These are phyloP conservation scores for Dasyornis broadbenti DNA, from an alignment of 2,113 vertebrate genomes.

Conservation along the genomic window DNA sequence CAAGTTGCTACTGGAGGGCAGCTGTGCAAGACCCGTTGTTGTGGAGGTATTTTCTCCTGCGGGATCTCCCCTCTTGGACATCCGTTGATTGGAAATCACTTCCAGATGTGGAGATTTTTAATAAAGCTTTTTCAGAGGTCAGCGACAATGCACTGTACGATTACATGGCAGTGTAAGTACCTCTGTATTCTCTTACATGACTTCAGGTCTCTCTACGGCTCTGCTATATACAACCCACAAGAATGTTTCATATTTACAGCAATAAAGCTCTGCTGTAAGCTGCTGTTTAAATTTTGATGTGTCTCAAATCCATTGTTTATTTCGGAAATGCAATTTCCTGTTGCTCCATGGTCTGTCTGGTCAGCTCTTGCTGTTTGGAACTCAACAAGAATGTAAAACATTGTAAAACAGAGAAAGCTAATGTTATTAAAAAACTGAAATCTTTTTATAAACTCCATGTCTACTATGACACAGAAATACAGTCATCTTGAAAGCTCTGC, in stretches of 20 bases:
- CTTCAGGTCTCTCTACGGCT: neutral
- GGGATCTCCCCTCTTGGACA: slow-evolving; percentile 84
- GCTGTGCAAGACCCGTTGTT: slow-evolving; percentile 85
- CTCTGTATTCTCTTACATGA: neutral
- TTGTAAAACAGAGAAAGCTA: neutral
- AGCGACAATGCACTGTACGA: slow-evolving; percentile 65
- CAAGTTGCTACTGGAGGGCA: slow-evolving; percentile 83
- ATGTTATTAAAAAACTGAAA: neutral
- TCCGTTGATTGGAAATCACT: slow-evolving; percentile 86
- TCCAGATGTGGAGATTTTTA: slow-evolving; percentile 79
- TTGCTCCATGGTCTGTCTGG: neutral
- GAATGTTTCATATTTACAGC: neutral
- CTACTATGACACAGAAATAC: neutral
- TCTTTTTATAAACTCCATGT: neutral
- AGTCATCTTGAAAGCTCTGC: neutral
- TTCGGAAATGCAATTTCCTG: neutral
- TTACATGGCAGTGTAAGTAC: slow-evolving; percentile 88
- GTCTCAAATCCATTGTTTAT: neutral
- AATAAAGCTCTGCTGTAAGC: neutral
- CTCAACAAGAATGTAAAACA: neutral
- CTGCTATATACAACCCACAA: neutral
- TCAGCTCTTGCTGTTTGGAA: neutral
- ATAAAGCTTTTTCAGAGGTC: slow-evolving; percentile 67
- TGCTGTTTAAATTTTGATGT: neutral
- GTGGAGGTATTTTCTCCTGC: slow-evolving; percentile 87